A percentile compares a stretch with the other conserved stretches of the same genome.
Evolutionary conservation across 2,113 vertebrate genomes (phyloP).

Genomic region (Aptenodytes forsteri): DNA sequence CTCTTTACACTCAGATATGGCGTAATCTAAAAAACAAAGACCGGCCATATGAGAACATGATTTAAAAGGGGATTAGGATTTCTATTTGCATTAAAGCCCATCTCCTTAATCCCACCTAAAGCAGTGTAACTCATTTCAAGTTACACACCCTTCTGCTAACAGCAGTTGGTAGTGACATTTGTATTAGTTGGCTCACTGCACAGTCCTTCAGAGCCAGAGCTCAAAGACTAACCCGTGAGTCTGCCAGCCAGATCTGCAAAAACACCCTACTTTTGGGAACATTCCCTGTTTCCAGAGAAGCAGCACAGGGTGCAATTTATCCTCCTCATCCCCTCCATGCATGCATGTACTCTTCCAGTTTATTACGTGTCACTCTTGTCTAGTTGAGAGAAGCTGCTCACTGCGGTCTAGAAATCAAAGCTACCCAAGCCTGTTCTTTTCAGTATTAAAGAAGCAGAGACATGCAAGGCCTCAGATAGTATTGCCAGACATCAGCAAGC

Average conservation of each 20-base stretch:
- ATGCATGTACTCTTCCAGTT: neutral
- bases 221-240: neutral
- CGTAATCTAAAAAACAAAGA: conserved; percentile 46
- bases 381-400: neutral
- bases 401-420: neutral
- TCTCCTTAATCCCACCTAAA: neutral
- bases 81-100: neutral
- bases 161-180: neutral
- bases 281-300: neutral
- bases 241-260: neutral
- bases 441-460: neutral
- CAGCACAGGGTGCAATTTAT: neutral
- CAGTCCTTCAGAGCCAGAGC: neutral
- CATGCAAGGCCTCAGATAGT: neutral
- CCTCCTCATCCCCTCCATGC: neutral
- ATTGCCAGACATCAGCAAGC: neutral
- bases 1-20: neutral
- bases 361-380: neutral
- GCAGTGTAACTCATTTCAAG: neutral
- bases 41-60: neutral
- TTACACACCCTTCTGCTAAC: neutral
- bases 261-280: neutral
- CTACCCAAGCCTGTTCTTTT: neutral
- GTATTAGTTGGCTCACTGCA: neutral
- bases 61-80: neutral